Evolutionary conservation across 2,888 invertebrate species (phyloP).

Genomic region (Lutraria lutraria): DNA sequence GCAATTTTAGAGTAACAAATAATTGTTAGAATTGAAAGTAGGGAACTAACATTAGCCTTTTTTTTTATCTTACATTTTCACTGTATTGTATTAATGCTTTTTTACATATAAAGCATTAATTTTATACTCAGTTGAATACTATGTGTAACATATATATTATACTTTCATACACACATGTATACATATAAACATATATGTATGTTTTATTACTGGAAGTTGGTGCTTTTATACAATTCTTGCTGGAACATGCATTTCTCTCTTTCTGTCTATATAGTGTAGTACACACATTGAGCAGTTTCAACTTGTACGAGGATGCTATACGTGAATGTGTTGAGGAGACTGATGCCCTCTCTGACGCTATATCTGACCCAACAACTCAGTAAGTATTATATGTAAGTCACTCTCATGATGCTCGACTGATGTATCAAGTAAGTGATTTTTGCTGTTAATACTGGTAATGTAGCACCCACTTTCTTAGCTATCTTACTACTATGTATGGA

Average conservation of each 20-base stretch:
- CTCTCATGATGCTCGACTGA: background rate
- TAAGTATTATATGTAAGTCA: slow-evolving; percentile 83
- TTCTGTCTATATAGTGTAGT: slow-evolving; percentile 85
- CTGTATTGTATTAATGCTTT: background rate
- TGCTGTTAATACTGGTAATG: background rate
- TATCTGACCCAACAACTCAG: slow-evolving; percentile 88
- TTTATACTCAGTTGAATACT: background rate
- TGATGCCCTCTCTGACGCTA: slow-evolving; percentile 88
- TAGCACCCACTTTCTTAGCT: background rate
- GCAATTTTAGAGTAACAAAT: background rate
- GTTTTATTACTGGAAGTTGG: slow-evolving; percentile 49
- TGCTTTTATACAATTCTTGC: slow-evolving; percentile 48
- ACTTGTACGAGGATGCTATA: slow-evolving; percentile 88
- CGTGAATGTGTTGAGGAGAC: slow-evolving; percentile 86
- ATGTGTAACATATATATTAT: background rate
- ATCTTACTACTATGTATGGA: too few species aligned
- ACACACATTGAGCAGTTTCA: slow-evolving; percentile 88
- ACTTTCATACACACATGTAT: background rate
- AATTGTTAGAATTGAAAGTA: background rate
- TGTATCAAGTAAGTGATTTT: slow-evolving; percentile 5
- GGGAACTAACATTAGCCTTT: background rate
- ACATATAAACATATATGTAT: background rate
- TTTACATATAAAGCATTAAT: background rate
- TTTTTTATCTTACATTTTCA: background rate
- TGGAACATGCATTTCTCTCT: slow-evolving; percentile 43